Evolutionary conservation across 2,888 invertebrate species (phyloP), one percentile per base, ranked within the genome.

Genomic region (Brenthis ino): DNA sequence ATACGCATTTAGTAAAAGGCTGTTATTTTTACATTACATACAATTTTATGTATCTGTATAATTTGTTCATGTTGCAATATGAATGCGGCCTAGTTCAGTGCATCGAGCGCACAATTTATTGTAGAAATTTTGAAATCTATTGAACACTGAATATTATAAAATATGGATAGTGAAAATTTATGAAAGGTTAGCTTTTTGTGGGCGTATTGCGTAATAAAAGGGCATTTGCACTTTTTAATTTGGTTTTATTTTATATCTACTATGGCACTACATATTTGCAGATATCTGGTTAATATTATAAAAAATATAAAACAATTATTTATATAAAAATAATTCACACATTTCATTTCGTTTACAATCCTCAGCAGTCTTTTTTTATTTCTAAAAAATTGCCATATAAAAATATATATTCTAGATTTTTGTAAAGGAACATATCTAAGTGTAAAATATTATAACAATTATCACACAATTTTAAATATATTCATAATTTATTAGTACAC

Each of bases 181-280:
- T 86, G 81, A 80, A 88, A 76, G 82, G 88, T 89, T 91, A 89
- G 92, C 91, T 91, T 93, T 88, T 91, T 90, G 90, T 90, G 91
- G 84, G 91, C 91, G 89, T 91, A 88, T 90, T 92, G 91, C 86
- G 81, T 79, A 91, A 86, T 89, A 91, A 91, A 91, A 86, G 83
- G 74, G 88, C 90, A 84, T 90, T 85, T 87, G 90, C 91, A 90
- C 82, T 85, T 82, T 69, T 63, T 75, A 72, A 74, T 75, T 77
- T 72, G 58, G 78, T 89, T 87, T 87, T 82, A 84, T 85, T 88
- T 81, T 75, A 61, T 5, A 53, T 61, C 58, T 60, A 60, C 33
- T 60, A 63, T 63, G 63, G 63, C 63, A 63, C 63, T 13, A 16
- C 8, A 24, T 43, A 2, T 61, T 4, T 2, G 4, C 8, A 37